Conservation (phyloP, 2,888 invertebrate genomes). For the Epinotia bilunana region DNA sequence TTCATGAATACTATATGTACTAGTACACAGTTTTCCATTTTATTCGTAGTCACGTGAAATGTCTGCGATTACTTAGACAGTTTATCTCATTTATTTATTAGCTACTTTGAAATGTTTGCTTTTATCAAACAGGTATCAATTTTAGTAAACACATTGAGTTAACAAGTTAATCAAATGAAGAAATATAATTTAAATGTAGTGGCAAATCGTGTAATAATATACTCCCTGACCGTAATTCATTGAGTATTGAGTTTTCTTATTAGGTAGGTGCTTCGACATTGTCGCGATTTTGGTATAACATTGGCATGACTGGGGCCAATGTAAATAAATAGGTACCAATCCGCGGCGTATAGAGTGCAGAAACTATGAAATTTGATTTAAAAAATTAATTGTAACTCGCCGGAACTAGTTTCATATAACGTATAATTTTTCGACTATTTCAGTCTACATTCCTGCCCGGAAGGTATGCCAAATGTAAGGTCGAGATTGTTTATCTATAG, state of each 20-base stretch:
- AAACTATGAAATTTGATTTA: conserved; percentile 26
- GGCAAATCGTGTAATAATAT: conserved; percentile 12
- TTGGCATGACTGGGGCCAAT: neutral
- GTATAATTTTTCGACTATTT: neutral
- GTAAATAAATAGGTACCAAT: conserved; percentile 5
- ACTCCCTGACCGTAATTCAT: neutral
- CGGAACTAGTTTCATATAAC: conserved; percentile 13
- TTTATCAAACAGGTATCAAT: conserved; percentile 5
- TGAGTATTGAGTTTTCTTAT: conserved; percentile 9
- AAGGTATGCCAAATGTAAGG: neutral
- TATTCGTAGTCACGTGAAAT: conserved; percentile 27
- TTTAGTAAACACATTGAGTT: neutral
- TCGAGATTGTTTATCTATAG: too few relatives aligned
- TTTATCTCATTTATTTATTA: conserved; percentile 22
- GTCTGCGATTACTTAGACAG: conserved; percentile 29
- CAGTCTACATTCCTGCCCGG: neutral
- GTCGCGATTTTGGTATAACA: neutral
- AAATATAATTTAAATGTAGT: conserved; percentile 6
- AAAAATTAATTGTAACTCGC: conserved; percentile 25
- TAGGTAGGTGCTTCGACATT: conserved; percentile 2
- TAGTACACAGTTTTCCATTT: conserved; percentile 37
- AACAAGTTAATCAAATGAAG: conserved; percentile 1
- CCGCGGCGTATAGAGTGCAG: neutral
- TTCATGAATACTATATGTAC: conserved; percentile 53
- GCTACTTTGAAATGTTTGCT: conserved; percentile 12